These are phyloP conservation scores for Epirrhoe tristata DNA, from an alignment of 2,888 invertebrate genomes.

Conservation along the genomic window DNA sequence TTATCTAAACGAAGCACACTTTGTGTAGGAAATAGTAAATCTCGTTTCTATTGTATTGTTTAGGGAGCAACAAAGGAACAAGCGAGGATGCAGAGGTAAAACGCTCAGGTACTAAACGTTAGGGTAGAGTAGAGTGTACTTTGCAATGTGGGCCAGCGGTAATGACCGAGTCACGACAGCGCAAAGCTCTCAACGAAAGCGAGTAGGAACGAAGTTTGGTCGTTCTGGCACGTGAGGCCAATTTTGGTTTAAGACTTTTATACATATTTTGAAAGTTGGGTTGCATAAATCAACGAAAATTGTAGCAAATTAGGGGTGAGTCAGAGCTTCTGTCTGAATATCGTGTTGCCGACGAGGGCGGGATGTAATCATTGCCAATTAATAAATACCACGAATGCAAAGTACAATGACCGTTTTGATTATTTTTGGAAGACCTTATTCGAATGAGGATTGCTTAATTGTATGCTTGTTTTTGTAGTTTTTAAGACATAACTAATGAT, in stretches of 20 bases:
- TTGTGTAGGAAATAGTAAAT: slow-evolving; percentile 32
- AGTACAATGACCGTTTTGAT: slow-evolving; percentile 19
- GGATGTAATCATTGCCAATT: slow-evolving; percentile 35
- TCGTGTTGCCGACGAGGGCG: slow-evolving; percentile 7
- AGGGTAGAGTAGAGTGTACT: slow-evolving; percentile 61
- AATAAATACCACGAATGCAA: slow-evolving; percentile 27
- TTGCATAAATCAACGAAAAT: slow-evolving; percentile 13
- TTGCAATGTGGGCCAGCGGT: slow-evolving; percentile 63
- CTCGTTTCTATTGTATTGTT: slow-evolving; percentile 38
- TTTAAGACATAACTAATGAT: not conserved
- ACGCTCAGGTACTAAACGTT: slow-evolving; percentile 47
- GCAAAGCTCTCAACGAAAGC: slow-evolving; percentile 55
- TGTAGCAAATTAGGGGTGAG: slow-evolving; percentile 35
- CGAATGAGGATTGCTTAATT: not conserved
- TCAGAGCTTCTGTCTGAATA: slow-evolving; percentile 21
- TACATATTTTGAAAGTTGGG: slow-evolving; percentile 32
- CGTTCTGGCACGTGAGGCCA: slow-evolving; percentile 43
- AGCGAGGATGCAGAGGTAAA: slow-evolving; percentile 44
- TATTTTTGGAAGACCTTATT: slow-evolving; percentile 14
- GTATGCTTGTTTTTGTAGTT: not conserved
- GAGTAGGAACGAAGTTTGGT: slow-evolving; percentile 39
- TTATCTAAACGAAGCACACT: slow-evolving; percentile 23
- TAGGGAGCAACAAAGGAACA: slow-evolving; percentile 46
- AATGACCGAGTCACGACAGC: slow-evolving; percentile 64
- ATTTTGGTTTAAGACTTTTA: slow-evolving; percentile 29